Conservation (phyloP, 2,888 invertebrate genomes). For the Nomada fucata region DNA sequence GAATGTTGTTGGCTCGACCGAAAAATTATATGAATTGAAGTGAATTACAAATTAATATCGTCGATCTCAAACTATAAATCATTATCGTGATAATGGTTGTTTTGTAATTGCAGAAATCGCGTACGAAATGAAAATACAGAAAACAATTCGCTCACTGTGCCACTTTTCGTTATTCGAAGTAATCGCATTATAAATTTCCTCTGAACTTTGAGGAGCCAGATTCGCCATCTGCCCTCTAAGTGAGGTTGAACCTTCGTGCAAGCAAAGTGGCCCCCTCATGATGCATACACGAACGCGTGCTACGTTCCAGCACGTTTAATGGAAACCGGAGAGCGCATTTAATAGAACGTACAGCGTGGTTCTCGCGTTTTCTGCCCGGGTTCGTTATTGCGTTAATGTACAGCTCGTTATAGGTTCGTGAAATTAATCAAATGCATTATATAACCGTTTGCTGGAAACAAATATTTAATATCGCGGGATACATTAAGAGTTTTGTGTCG, state of each 20-base stretch:
- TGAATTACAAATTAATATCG: too few relatives aligned
- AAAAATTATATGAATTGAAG: too few relatives aligned
- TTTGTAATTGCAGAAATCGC: neutral
- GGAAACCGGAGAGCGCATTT: constrained; percentile 26
- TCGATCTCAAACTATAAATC: neutral
- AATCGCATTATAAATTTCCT: constrained; percentile 16
- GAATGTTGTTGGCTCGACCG: too few relatives aligned
- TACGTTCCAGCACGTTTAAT: constrained; percentile 20
- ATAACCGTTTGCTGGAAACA: neutral
- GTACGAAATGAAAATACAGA: neutral
- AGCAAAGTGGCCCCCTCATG: constrained; percentile 9
- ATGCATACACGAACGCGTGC: neutral
- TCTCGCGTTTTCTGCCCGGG: constrained; percentile 8
- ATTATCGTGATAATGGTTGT: neutral
- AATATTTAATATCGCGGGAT: neutral
- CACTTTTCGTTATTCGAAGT: neutral
- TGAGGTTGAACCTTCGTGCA: constrained; percentile 30
- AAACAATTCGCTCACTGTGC: neutral
- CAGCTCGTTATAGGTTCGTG: neutral
- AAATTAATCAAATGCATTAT: constrained; percentile 30
- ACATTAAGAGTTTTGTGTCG: neutral
- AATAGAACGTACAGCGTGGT: constrained; percentile 19
- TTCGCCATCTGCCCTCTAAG: constrained; percentile 32
- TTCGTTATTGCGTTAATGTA: constrained; percentile 30
- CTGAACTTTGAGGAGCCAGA: constrained; percentile 17